Evolutionary conservation across 2,797 vertebrate species (phyloP), one percentile per base, ranked within the genome.

Genomic region (Neosilurus mollespiculum): DNA sequence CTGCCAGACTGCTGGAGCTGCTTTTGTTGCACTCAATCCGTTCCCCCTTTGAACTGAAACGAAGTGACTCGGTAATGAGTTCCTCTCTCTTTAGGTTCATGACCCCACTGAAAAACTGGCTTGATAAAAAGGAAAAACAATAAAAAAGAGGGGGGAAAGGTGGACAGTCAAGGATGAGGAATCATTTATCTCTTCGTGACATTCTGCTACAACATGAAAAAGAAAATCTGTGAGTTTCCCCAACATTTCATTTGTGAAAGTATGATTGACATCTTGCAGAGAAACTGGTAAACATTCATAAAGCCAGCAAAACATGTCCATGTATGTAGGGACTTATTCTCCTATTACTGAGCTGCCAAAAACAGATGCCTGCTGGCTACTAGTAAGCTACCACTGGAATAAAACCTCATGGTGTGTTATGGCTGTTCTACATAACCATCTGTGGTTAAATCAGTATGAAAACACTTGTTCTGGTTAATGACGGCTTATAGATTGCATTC

Each of bases 11-110:
- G 56, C 61, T 75, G 70, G 78, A 81, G 80, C 83, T 80, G 66
- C 54, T 85, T 75, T 83, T 78, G 75, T 78, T 83, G 82, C 82
- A 62, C 34, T 66, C 56, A 69, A 78, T 72, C 84, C 72, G 70
- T 67, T 64, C 53, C 75, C 79, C 81, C 82, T 80, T 71, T 87
- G 89, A 91, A 87, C 85, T 87, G 88, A 91, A 91, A 90, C 84
- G 86, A 87, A 91, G 89, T 89, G 90, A 92, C 90, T 92, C 88
- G 86, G 89, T 93, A 93, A 93, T 93, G 92, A 93, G 92, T 91
- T 90, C 90, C 89, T 82, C 89, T 92, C 90, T 87, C 86, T 90
- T 56, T 10, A 84, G 92, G 92, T 93, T 92, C 87, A 78, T 51
- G 90, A 93, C 92, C 93, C 89, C 89, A 83, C 84, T 22, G 81